These are phyloP conservation scores for Chydorus sphaericus DNA, from an alignment of 2,888 invertebrate species.

Conservation along the genomic window DNA sequence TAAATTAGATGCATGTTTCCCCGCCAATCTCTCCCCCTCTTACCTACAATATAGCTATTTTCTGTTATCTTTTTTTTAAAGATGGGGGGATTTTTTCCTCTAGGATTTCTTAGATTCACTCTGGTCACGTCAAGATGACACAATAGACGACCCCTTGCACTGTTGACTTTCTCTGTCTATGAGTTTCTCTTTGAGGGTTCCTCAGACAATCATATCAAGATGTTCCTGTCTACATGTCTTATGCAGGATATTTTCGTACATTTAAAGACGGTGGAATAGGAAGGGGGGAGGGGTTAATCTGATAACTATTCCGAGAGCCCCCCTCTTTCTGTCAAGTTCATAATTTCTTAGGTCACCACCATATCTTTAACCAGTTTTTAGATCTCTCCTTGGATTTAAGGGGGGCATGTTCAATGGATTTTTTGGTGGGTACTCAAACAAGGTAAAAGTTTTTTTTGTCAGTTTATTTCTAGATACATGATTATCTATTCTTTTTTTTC, in stretches of 20 bases:
- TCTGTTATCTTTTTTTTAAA: too few species aligned
- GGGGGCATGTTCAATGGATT: not conserved
- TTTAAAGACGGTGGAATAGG: not conserved
- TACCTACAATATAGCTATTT: too few species aligned
- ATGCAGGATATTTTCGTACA: not conserved
- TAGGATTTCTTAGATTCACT: not conserved
- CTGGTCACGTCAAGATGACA: constrained; percentile 5
- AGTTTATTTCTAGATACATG: not conserved
- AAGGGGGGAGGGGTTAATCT: not conserved
- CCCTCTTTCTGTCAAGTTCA: not conserved
- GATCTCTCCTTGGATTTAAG: not conserved
- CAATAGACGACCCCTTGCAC: not conserved
- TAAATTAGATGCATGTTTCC: too few species aligned
- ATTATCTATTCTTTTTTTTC: not conserved
- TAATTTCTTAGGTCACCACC: constrained; percentile 2
- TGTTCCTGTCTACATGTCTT: not conserved
- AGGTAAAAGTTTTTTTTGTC: not conserved
- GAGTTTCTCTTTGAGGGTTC: constrained; percentile 1
- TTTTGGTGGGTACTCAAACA: not conserved
- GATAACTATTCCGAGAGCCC: not conserved
- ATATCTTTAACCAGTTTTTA: not conserved
- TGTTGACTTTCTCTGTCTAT: not conserved
- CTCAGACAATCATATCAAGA: constrained; percentile 3
- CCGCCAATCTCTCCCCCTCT: too few species aligned
- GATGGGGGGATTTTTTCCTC: too few species aligned